phyloP scores from a whole-genome alignment of 2,888 invertebrate species.

The Lomographa bimaculata region DNA sequence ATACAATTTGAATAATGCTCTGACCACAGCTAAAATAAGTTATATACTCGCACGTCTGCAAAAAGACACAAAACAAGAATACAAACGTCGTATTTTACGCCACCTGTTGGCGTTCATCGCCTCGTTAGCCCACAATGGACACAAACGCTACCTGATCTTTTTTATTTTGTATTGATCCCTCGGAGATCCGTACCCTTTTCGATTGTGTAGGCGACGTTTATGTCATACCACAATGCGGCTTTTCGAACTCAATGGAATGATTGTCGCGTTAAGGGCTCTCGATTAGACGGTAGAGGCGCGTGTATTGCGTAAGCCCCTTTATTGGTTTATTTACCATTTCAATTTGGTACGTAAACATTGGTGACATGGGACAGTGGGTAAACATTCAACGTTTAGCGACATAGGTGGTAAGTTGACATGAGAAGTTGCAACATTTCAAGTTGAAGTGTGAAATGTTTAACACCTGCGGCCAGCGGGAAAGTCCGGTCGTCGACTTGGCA shows the following conservation, averaged over 20 bases:
- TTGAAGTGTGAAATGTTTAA: slow-evolving; percentile 32
- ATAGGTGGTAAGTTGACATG: slow-evolving; percentile 54
- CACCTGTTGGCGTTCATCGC: slow-evolving; percentile 72
- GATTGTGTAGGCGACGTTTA: slow-evolving; percentile 66
- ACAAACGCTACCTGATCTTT: slow-evolving; percentile 65
- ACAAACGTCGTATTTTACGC: slow-evolving; percentile 44
- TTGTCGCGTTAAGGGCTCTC: slow-evolving; percentile 51
- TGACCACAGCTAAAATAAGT: too few relatives aligned
- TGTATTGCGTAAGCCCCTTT: slow-evolving; percentile 59
- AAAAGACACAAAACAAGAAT: slow-evolving; percentile 54
- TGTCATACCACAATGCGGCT: slow-evolving; percentile 67
- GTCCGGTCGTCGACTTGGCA: slow-evolving; percentile 25
- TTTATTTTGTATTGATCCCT: slow-evolving; percentile 49
- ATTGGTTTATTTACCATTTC: slow-evolving; percentile 58
- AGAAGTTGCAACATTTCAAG: slow-evolving; percentile 43
- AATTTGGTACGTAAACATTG: slow-evolving; percentile 56
- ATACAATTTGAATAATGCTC: slow-evolving; percentile 80
- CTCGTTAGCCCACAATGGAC: slow-evolving; percentile 72
- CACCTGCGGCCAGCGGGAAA: slow-evolving; percentile 32
- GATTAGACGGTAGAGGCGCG: slow-evolving; percentile 44
- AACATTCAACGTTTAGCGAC: slow-evolving; percentile 54
- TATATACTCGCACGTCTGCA: slow-evolving; percentile 77
- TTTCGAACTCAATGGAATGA: slow-evolving; percentile 44
- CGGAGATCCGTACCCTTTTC: slow-evolving; percentile 24
- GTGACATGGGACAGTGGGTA: slow-evolving; percentile 38